Conservation (phyloP, 2,888 invertebrate species). For the Megalurothrips usitatus region DNA sequence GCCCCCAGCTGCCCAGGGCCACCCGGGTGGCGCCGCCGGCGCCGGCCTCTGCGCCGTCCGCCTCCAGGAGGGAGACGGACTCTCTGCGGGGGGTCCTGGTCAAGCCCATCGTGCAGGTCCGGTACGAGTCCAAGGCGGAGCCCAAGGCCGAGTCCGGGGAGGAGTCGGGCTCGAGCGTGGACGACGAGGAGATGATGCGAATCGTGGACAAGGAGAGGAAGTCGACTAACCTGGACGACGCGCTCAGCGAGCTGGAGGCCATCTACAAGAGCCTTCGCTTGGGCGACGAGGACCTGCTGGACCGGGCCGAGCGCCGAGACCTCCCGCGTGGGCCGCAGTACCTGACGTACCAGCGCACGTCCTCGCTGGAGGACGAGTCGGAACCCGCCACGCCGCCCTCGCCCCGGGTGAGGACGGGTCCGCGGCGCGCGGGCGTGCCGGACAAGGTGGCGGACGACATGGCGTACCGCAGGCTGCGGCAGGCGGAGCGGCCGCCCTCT, state of each 20-base stretch:
- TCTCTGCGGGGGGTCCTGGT: slow-evolving; percentile 28
- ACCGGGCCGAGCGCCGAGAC: slow-evolving; percentile 56
- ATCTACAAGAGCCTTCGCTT: slow-evolving; percentile 84
- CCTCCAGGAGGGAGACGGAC: not conserved
- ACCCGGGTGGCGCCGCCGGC: not conserved
- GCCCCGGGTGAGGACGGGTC: not conserved
- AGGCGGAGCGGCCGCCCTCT: slow-evolving; percentile 53
- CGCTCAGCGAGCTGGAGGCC: slow-evolving; percentile 83
- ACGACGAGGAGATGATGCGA: slow-evolving; percentile 15
- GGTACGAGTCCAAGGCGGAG: slow-evolving; percentile 32
- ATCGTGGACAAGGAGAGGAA: slow-evolving; percentile 45
- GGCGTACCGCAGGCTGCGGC: slow-evolving; percentile 70
- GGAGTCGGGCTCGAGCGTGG: not conserved
- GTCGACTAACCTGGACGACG: slow-evolving; percentile 79
- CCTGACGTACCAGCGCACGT: slow-evolving; percentile 33
- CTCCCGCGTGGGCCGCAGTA: slow-evolving; percentile 47
- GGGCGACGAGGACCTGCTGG: slow-evolving; percentile 75
- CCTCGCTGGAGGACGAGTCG: slow-evolving; percentile 38
- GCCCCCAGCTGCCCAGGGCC: slow-evolving; percentile 14
- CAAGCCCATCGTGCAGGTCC: slow-evolving; percentile 31
- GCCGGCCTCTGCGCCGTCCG: not conserved
- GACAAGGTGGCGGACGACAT: slow-evolving; percentile 72
- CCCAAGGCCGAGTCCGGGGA: slow-evolving; percentile 5
- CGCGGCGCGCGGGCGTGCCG: slow-evolving; percentile 45
- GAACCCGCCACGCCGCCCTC: slow-evolving; percentile 36